phyloP scores from a whole-genome alignment of 2,797 vertebrate genomes.

The Sebastes melanostomus region DNA sequence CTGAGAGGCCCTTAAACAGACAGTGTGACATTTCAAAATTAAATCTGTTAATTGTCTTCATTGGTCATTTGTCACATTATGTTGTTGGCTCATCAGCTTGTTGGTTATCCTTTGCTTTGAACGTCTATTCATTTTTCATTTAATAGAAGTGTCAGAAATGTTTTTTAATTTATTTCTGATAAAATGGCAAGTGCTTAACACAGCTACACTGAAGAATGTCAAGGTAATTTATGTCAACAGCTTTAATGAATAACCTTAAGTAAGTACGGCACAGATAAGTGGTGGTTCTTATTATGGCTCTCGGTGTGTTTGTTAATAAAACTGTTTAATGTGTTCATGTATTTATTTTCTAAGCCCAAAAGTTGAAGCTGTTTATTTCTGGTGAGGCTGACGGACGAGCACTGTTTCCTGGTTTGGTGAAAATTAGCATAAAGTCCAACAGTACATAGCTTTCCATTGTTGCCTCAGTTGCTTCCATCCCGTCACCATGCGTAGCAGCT shows the following conservation, averaged over 20 bases:
- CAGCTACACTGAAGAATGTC: constrained; percentile 12
- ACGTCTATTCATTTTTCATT: constrained; percentile 2
- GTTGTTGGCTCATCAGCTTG: constrained; percentile 3
- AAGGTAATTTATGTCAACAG: constrained; percentile 10
- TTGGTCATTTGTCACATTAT: constrained; percentile 35
- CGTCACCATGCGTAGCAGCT: neutral
- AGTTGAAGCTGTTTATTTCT: neutral
- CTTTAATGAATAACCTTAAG: neutral
- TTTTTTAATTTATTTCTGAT: neutral
- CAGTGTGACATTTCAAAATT: constrained; percentile 40
- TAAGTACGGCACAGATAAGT: neutral
- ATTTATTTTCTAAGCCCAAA: neutral
- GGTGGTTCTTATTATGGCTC: neutral
- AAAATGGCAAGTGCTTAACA: constrained; percentile 2
- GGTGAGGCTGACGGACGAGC: neutral
- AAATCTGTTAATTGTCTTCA: constrained; percentile 34
- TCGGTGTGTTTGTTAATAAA: neutral
- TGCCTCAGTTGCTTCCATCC: neutral
- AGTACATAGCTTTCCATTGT: neutral
- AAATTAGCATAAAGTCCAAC: neutral
- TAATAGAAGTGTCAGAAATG: constrained; percentile 10
- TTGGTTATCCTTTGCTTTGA: neutral
- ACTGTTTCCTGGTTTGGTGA: neutral
- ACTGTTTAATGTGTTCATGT: neutral
- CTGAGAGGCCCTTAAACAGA: constrained; percentile 20